Conservation (phyloP, 2,113 vertebrate species). For the Rhipidura dahli region DNA sequence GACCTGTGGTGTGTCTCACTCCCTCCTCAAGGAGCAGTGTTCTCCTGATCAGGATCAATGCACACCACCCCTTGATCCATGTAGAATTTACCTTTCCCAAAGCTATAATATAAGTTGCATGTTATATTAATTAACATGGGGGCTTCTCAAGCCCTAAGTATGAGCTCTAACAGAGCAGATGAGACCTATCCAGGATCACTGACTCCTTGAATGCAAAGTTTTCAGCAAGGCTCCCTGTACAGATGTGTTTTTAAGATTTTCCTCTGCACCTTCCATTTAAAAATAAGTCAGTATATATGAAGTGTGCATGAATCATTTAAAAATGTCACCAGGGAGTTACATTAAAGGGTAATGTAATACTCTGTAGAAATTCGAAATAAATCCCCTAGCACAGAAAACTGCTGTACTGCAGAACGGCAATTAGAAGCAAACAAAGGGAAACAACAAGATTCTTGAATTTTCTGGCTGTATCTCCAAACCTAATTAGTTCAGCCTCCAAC, state of each 20-base stretch:
- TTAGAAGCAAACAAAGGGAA: constrained; percentile 38
- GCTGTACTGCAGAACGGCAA: constrained; percentile 17
- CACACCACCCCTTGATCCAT: not conserved
- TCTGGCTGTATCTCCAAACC: not conserved
- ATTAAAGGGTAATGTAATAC: constrained; percentile 12
- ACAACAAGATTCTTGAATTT: constrained; percentile 30
- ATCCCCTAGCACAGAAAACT: not conserved
- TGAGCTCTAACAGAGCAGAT: not conserved
- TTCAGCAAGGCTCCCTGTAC: not conserved
- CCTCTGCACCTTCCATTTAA: not conserved
- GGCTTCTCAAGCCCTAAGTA: not conserved
- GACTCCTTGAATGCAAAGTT: accelerated
- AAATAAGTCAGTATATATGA: not conserved
- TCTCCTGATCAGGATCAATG: not conserved
- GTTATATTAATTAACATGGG: not conserved
- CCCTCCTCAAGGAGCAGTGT: not conserved
- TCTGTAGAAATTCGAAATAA: constrained; percentile 8
- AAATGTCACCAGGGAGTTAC: constrained; percentile 24
- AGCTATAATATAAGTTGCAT: not conserved
- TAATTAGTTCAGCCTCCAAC: constrained; percentile 27
- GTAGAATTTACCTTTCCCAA: not conserved
- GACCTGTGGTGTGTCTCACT: not conserved
- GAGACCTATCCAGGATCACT: not conserved
- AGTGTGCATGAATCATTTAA: constrained; percentile 22
- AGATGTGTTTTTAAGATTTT: not conserved